Conservation (phyloP, 2,113 vertebrate genomes). For the Tricholaema leucomelas region DNA sequence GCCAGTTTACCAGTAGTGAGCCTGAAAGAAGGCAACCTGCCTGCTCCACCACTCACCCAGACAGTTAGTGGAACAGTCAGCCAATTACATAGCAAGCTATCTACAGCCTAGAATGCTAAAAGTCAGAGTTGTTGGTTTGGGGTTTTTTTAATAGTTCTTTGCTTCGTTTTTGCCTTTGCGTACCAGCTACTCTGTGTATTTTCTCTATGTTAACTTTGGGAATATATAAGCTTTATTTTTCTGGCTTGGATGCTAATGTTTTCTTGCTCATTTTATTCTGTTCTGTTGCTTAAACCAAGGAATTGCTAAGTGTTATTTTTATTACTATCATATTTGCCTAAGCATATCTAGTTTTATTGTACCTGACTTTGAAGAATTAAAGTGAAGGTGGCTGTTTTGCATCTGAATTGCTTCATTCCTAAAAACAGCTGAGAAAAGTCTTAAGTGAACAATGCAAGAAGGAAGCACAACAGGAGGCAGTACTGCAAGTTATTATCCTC, state of each 20-base stretch:
- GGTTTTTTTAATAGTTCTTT: not conserved
- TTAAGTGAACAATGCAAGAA: not conserved
- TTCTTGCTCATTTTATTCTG: not conserved
- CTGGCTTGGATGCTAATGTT: not conserved
- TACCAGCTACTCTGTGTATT: not conserved
- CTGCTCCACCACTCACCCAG: slow-evolving; percentile 8
- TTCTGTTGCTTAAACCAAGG: not conserved
- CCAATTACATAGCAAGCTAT: not conserved
- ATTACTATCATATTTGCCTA: not conserved
- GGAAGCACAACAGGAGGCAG: not conserved
- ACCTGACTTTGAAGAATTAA: not conserved
- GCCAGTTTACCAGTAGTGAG: not conserved
- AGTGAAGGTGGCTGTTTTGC: not conserved
- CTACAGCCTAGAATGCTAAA: not conserved
- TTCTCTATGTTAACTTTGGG: not conserved
- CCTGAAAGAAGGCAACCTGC: slow-evolving; percentile 16
- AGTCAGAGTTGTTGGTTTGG: not conserved
- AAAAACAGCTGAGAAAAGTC: not conserved
- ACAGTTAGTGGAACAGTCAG: not conserved
- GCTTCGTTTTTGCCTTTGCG: not conserved
- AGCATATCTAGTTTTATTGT: not conserved
- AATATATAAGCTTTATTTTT: not conserved
- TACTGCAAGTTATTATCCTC: not conserved
- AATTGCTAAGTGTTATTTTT: not conserved
- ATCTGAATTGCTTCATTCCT: not conserved